Evolutionary conservation across 2,797 vertebrate genomes (phyloP), one percentile per base, ranked within the genome.

Genomic region (Setipinna tenuifilis): DNA sequence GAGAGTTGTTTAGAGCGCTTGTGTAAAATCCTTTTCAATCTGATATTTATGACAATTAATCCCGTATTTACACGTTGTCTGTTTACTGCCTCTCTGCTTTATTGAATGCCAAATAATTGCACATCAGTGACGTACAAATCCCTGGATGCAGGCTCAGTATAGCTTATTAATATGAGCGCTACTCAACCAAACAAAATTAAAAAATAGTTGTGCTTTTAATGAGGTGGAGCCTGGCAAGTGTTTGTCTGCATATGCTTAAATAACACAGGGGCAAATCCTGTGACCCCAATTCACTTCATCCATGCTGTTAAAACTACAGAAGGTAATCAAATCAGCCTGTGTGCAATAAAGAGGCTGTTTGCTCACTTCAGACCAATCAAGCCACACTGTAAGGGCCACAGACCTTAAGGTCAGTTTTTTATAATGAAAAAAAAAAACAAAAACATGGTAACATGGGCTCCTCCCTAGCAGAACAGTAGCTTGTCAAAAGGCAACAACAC

Each of bases 31-130:
- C 87, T 86, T 81, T 90, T 92, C 92, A 89, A 92, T 94, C 88
- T 92, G 89, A 91, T 93, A 94, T 93, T 93, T 89, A 91, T 91
- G 89, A 89, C 86, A 93, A 92, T 92, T 89, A 93, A 93, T 93
- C 91, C 90, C 90, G 89, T 91, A 94, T 94, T 91, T 94, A 91
- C 91, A 92, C 92, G 92, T 92, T 92, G 88, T 86, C 86, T 89
- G 85, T 93, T 93, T 92, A 93, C 92, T 93, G 90, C 92, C 90
- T 87, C 84, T 71, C 83, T 82, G 85, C 91, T 87, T 93, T 88
- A 91, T 89, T 92, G 89, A 94, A 91, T 88, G 86, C 87, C 92
- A 91, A 90, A 91, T 91, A 92, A 92, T 90, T 90, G 90, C 87
- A 88, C 86, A 90, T 89, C 91, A 89, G 89, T 50, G 50, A 57